A percentile compares a stretch with the other conserved stretches of the same genome.
These are phyloP conservation scores for Myotis daubentonii DNA, from an alignment of 2,797 vertebrate species.

Conservation along the genomic window DNA sequence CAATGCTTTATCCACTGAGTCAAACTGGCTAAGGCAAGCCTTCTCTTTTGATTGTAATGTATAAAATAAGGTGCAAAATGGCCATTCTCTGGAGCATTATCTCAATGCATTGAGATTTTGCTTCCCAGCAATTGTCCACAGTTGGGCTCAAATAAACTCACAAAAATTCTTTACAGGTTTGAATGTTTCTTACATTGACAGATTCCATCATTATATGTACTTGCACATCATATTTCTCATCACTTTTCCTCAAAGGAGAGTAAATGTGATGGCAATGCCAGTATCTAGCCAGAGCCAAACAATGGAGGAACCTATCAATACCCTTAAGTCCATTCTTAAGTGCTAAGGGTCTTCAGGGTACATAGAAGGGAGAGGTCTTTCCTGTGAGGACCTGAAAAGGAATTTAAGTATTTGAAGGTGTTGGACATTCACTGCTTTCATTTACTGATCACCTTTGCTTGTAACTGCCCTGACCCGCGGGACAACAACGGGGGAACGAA, in stretches of 20 bases:
- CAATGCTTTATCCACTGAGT: too few relatives aligned
- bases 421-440: background rate
- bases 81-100: too few relatives aligned
- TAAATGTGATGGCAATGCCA: background rate
- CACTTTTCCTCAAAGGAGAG: slow-evolving; percentile 29
- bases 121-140: too few relatives aligned
- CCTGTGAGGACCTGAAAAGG: slow-evolving; percentile 6
- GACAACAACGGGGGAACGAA: too few relatives aligned
- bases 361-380: background rate
- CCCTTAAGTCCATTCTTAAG: background rate
- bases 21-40: too few relatives aligned
- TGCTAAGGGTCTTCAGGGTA: background rate
- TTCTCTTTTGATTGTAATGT: too few relatives aligned
- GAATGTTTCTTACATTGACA: too few relatives aligned
- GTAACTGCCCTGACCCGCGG: too few relatives aligned
- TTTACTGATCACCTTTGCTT: slow-evolving; percentile 16
- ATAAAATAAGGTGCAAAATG: too few relatives aligned
- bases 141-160: too few relatives aligned
- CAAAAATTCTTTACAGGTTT: too few relatives aligned
- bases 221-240: background rate
- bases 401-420: slow-evolving; percentile 22
- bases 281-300: background rate
- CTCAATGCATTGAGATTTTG: too few relatives aligned
- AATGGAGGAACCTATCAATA: background rate
- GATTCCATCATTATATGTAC: background rate